Evolutionary conservation across 2,888 invertebrate species (phyloP), one percentile per base, ranked within the genome.

Genomic region (Clusia tigrina): DNA sequence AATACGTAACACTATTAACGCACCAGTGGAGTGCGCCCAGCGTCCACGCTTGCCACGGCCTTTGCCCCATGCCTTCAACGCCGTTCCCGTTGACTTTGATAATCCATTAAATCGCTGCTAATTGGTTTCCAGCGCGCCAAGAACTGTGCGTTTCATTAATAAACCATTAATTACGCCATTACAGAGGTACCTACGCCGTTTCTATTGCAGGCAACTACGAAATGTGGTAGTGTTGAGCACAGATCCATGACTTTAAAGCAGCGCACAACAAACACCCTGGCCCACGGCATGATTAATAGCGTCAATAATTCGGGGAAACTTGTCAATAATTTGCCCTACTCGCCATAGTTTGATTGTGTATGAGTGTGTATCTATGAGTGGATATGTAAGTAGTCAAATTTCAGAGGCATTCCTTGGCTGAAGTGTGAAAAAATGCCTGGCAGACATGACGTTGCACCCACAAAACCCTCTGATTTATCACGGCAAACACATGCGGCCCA

Each of bases 401-500:
- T 48, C 48, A 48, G 48, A 42, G 48, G 48, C 48, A 17, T 20
- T 66, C 76, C n/a, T 38, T 42, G 75, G 70, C 68, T 76, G 74
- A 71, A 81, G 81, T 81, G 81, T 81, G 82, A 81, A 81, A 81
- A 81, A 80, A 72, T 75, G 72, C 71, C 69, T 66, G 64, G 67
- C 64, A 72, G 76, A 80, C 81, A 77, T 72, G 76, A 77, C 74
- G 72, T 73, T 73, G 72, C 74, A 72, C 73, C 73, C 79, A 79
- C 76, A 79, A 79, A 48, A 20, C 20, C 76, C 76, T 71, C 67
- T 81, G 81, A 81, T 81, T 81, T 81, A 81, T 82, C 80, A 81
- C 78, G 72, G 72, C 77, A 82, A 81, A 82, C 83, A 81, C 75
- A 81, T 82, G 82, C 83, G 74, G 73, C 81, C 83, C 82, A 81